phyloP scores from a whole-genome alignment of 2,888 invertebrate species.

The Heteromurus nitidus region DNA sequence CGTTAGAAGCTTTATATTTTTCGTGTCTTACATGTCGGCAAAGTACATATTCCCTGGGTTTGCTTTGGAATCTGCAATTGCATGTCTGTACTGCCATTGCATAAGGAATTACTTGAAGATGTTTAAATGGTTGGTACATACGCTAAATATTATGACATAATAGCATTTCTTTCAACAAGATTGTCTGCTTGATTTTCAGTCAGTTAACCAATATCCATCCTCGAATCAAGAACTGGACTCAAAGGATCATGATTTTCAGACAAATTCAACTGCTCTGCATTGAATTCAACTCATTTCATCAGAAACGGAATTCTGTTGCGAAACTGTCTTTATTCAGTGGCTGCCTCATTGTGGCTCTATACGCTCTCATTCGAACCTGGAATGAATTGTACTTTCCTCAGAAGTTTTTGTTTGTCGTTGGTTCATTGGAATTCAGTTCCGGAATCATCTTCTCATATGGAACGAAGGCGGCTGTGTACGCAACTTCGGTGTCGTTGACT shows the following conservation, averaged over 20 bases:
- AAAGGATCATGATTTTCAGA: background rate
- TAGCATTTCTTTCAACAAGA: too few species aligned
- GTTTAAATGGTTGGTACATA: background rate
- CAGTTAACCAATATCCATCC: background rate
- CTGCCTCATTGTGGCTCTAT: background rate
- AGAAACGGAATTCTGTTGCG: background rate
- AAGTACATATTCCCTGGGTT: background rate
- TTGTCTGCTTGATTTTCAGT: background rate
- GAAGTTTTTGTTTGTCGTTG: background rate
- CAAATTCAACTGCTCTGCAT: background rate
- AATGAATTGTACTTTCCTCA: conserved; percentile 5
- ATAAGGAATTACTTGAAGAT: conserved; percentile 15
- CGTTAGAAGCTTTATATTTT: background rate
- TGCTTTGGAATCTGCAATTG: background rate
- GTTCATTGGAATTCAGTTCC: background rate
- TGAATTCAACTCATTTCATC: conserved; percentile 10
- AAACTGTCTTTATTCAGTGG: background rate
- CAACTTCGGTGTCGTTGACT: background rate
- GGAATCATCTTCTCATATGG: background rate
- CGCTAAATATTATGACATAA: background rate
- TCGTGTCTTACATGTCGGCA: background rate
- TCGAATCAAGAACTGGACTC: background rate
- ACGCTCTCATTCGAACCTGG: background rate
- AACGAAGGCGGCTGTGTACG: background rate
- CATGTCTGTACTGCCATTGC: conserved; percentile 7